These are phyloP conservation scores for Phalacrocorax aristotelis DNA, from an alignment of 2,113 vertebrate genomes.

Conservation along the genomic window DNA sequence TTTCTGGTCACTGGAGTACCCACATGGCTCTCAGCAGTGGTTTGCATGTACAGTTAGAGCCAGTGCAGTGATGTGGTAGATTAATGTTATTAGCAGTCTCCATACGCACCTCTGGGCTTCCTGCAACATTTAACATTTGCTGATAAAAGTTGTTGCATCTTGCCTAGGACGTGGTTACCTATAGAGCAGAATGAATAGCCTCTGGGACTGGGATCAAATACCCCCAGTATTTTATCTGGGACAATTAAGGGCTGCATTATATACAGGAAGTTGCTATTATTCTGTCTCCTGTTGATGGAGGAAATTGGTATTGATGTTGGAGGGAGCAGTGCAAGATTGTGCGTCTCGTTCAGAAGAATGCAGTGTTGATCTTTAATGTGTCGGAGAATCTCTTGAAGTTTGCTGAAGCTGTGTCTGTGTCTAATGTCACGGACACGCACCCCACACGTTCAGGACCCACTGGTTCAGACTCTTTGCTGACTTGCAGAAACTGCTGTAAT, in stretches of 20 bases:
- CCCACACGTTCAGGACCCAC: accelerated
- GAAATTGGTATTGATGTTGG: constrained; percentile 44
- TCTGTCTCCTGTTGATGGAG: constrained; percentile 10
- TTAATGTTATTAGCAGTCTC: not conserved
- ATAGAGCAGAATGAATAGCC: not conserved
- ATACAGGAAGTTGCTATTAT: constrained; percentile 22
- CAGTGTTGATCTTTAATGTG: not conserved
- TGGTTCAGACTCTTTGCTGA: accelerated
- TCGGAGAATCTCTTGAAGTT: not conserved
- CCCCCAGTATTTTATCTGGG: not conserved
- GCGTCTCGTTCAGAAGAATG: not conserved
- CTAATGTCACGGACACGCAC: not conserved
- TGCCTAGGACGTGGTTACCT: not conserved
- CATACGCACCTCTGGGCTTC: not conserved
- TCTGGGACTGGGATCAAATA: not conserved
- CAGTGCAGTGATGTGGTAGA: not conserved
- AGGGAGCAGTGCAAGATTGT: not conserved
- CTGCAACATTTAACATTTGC: not conserved
- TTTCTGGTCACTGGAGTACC: not conserved
- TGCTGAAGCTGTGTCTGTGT: not conserved
- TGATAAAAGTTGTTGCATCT: not conserved
- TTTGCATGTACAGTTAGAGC: not conserved
- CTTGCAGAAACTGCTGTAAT: not conserved
- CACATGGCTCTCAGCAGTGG: not conserved
- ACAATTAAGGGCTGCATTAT: not conserved